These are phyloP conservation scores for Meandrina meandrites DNA, from an alignment of 92 coral and sea anemone genomes.

Conservation along the genomic window DNA sequence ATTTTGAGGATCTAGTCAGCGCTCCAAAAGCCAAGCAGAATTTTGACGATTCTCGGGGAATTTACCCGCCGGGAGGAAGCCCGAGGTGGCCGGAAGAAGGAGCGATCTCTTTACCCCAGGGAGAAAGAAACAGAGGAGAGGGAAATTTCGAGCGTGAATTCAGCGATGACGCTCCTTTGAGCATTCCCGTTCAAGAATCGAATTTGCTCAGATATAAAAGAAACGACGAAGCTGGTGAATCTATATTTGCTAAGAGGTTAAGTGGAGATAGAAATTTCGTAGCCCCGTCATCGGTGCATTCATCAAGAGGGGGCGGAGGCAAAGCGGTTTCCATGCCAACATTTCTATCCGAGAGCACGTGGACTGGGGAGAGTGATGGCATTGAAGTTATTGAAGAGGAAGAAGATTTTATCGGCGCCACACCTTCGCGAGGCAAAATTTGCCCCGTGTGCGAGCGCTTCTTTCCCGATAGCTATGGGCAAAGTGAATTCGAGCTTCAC, in stretches of 20 bases:
- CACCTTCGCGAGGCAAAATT: constrained; percentile 47
- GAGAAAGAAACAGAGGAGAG: constrained; percentile 3
- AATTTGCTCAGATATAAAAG: background rate
- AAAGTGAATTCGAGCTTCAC: constrained; percentile 59
- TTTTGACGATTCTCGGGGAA: background rate
- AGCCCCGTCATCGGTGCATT: constrained; percentile 4
- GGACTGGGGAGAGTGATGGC: constrained; percentile 55
- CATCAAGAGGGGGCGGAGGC: background rate
- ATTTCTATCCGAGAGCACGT: constrained; percentile 3
- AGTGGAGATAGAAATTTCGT: background rate
- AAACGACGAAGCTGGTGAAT: background rate
- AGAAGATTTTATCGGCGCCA: constrained; percentile 43
- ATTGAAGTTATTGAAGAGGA: constrained; percentile 69
- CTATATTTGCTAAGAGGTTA: background rate
- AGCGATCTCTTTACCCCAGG: background rate
- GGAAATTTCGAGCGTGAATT: background rate
- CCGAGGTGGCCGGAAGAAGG: constrained; percentile 1
- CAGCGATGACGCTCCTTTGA: constrained; percentile 30
- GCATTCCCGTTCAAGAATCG: constrained; percentile 73
- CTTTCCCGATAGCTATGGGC: constrained; percentile 42
- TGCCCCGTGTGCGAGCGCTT: constrained; percentile 68
- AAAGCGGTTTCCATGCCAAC: constrained; percentile 15
- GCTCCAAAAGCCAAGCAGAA: background rate
- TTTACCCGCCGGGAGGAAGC: background rate
- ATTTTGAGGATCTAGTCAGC: constrained; percentile 7